These are phyloP conservation scores for Hydractinia symbiolongicarpus DNA, from an alignment of 30 jellyfish, hydroid and myxozoan species.

Conservation along the genomic window DNA sequence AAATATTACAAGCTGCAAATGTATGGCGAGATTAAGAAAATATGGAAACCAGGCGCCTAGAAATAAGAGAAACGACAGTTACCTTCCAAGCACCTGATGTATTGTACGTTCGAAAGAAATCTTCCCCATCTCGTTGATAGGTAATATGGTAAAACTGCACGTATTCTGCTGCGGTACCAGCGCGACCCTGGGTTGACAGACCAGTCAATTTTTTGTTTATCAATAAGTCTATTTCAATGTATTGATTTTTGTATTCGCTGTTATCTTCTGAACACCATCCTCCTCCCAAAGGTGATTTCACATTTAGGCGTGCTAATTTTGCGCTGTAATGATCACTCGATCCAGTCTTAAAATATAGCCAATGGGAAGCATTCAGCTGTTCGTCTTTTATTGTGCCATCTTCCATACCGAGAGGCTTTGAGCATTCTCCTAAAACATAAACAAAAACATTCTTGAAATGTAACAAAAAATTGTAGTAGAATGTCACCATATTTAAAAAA, in stretches of 20 bases:
- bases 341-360: slow-evolving; percentile 60
- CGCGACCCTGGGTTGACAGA: slow-evolving; percentile 82
- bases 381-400: slow-evolving; percentile 47
- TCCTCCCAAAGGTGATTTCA: slow-evolving; percentile 48
- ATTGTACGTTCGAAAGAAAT: slow-evolving; percentile 38
- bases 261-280: slow-evolving; percentile 88
- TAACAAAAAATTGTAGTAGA: too few species aligned
- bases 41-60: neutral
- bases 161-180: slow-evolving; percentile 52
- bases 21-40: neutral
- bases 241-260: slow-evolving; percentile 43
- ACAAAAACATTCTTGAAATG: too few species aligned
- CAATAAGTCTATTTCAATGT: slow-evolving; percentile 60
- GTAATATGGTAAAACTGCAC: slow-evolving; percentile 51
- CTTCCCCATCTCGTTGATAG: slow-evolving; percentile 56
- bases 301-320: slow-evolving; percentile 58
- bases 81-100: slow-evolving; percentile 87
- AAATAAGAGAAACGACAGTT: neutral
- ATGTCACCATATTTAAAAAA: too few species aligned
- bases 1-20: neutral
- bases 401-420: slow-evolving; percentile 78
- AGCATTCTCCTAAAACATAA: slow-evolving; percentile 37
- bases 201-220: slow-evolving; percentile 60
- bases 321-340: slow-evolving; percentile 57
- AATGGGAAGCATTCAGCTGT: slow-evolving; percentile 66